These are phyloP conservation scores for Scaptomyza caliginosa DNA, from an alignment of 2,888 invertebrate genomes.

Conservation along the genomic window DNA sequence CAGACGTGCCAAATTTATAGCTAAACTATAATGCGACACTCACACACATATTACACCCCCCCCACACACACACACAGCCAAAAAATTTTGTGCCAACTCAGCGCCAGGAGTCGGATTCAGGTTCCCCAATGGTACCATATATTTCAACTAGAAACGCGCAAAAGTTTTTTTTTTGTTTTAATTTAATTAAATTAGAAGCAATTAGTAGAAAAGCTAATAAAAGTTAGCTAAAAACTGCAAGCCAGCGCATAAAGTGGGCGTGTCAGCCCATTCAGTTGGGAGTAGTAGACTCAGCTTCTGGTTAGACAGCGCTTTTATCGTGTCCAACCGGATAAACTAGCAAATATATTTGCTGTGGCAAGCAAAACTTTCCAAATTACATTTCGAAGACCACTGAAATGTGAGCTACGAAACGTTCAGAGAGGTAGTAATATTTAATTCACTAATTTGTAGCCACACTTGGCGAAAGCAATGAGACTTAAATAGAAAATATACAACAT, in stretches of 20 bases:
- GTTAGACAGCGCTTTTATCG: conserved; percentile 19
- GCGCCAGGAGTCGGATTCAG: conserved; percentile 32
- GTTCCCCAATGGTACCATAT: conserved; percentile 46
- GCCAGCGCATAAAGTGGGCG: conserved; percentile 43
- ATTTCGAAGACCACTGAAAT: conserved; percentile 35
- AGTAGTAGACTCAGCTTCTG: conserved; percentile 25
- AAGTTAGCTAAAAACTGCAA: conserved; percentile 69
- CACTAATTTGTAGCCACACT: conserved; percentile 13
- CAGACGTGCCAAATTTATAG: conserved; percentile 73
- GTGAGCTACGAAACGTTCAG: conserved; percentile 2
- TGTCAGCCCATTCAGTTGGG: conserved; percentile 1
- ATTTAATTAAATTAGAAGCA: conserved; percentile 80
- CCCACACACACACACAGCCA: not conserved
- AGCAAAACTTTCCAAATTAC: conserved; percentile 51
- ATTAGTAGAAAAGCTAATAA: conserved; percentile 77
- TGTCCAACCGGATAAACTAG: conserved; percentile 32
- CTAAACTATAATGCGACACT: conserved; percentile 65
- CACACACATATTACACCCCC: too few relatives aligned
- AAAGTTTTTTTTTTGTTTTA: conserved; percentile 69
- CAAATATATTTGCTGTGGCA: conserved; percentile 52
- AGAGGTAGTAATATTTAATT: conserved; percentile 26
- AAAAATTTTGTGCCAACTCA: conserved; percentile 56
- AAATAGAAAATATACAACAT: too few relatives aligned
- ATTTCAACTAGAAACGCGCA: conserved; percentile 66
- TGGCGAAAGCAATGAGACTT: not conserved